These are phyloP conservation scores for Macrobrachium nipponense DNA, from an alignment of 1,140 invertebrate genomes.

Conservation along the genomic window DNA sequence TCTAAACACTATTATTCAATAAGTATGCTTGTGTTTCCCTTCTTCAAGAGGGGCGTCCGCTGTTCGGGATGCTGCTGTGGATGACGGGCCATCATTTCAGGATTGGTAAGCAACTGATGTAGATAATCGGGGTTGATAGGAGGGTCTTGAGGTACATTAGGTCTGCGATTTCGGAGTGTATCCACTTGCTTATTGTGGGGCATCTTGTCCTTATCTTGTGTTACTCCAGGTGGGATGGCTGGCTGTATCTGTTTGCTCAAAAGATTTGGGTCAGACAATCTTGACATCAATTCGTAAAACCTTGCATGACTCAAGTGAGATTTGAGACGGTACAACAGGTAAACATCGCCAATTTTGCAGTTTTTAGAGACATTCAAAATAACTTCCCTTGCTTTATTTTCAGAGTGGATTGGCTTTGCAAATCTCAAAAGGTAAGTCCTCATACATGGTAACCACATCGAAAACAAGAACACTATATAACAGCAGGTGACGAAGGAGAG, in stretches of 20 bases:
- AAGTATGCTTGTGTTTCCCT: constrained; percentile 35
- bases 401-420: constrained; percentile 43
- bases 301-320: constrained; percentile 48
- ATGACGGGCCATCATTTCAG: constrained; percentile 32
- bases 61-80: constrained; percentile 47
- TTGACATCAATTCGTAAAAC: constrained; percentile 48
- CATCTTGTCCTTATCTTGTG: constrained; percentile 40
- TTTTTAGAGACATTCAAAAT: constrained; percentile 29
- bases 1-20: constrained; percentile 23
- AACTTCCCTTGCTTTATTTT: constrained; percentile 32
- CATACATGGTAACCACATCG: constrained; percentile 49
- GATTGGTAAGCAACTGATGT: constrained; percentile 34
- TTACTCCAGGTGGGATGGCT: neutral
- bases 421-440: constrained; percentile 32
- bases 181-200: constrained; percentile 39
- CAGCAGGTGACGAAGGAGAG: constrained; percentile 51
- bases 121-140: constrained; percentile 43
- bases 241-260: constrained; percentile 9
- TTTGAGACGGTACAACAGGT: constrained; percentile 52
- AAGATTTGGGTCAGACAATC: constrained; percentile 45
- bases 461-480: constrained; percentile 57
- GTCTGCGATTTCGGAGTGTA: constrained; percentile 46
- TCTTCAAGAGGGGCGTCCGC: constrained; percentile 47
- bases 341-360: constrained; percentile 57
- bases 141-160: constrained; percentile 37